Conservation (phyloP, 2,888 invertebrate species). For the Phortica okadai region DNA sequence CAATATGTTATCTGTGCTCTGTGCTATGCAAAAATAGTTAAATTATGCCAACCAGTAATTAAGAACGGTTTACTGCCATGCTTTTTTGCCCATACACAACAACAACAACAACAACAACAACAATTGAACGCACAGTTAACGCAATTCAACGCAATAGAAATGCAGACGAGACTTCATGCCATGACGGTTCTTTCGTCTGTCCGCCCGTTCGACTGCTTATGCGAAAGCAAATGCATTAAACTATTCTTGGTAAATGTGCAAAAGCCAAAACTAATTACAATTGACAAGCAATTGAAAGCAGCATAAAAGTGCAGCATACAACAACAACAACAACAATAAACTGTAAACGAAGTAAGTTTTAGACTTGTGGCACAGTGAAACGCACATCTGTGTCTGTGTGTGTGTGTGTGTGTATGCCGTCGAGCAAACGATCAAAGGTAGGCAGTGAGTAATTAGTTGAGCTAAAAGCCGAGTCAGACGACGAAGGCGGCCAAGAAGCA, state of each 20-base stretch:
- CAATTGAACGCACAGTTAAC: slow-evolving; percentile 9
- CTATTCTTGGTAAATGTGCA: slow-evolving; percentile 52
- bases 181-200: slow-evolving; percentile 4
- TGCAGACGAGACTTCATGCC: slow-evolving; percentile 13
- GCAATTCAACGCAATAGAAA: neutral
- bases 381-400: neutral
- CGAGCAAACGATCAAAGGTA: slow-evolving; percentile 17
- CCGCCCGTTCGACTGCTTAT: neutral
- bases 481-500: slow-evolving; percentile 14
- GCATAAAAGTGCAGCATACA: slow-evolving; percentile 32
- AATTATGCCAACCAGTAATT: slow-evolving; percentile 27
- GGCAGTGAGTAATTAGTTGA: slow-evolving; percentile 63
- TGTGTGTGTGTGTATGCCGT: no score
- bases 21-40: slow-evolving; percentile 30
- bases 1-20: neutral
- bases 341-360: neutral
- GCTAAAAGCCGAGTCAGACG: slow-evolving; percentile 55
- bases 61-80: slow-evolving; percentile 29
- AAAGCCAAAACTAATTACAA: slow-evolving; percentile 71
- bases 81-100: slow-evolving; percentile 11
- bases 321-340: slow-evolving; percentile 39
- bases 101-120: slow-evolving; percentile 3
- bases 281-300: slow-evolving; percentile 62
- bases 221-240: neutral
- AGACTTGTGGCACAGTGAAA: slow-evolving; percentile 15